Conservation (phyloP, 2,797 vertebrate species). For the Eupleurogrammus muticus region DNA sequence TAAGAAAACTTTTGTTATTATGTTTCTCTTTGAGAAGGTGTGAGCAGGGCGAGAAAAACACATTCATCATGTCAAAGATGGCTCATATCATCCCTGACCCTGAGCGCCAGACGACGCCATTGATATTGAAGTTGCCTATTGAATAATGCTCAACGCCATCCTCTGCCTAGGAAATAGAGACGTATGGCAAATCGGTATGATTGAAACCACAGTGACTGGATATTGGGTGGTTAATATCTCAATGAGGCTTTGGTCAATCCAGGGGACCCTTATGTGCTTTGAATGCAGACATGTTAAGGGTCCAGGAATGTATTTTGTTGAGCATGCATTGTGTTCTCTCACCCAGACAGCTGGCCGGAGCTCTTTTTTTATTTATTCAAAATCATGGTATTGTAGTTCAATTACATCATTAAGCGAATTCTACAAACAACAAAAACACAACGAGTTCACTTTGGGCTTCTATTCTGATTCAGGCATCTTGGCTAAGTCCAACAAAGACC, state of each 20-base stretch:
- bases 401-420: conserved; percentile 2
- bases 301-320: conserved; percentile 19
- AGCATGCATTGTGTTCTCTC: conserved; percentile 10
- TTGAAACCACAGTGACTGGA: conserved; percentile 27
- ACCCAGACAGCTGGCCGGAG: conserved; percentile 1
- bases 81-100: conserved; percentile 80
- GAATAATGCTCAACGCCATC: conserved; percentile 73
- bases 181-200: conserved; percentile 55
- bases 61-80: conserved; percentile 79
- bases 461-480: neutral
- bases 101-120: conserved; percentile 64
- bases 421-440: neutral
- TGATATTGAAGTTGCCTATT: conserved; percentile 73
- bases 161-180: conserved; percentile 72
- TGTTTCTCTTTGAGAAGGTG: conserved; percentile 76
- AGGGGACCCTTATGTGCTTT: conserved; percentile 5
- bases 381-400: conserved; percentile 8
- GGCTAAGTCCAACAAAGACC: neutral
- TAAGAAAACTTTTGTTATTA: conserved; percentile 80
- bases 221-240: conserved; percentile 35
- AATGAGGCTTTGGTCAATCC: conserved; percentile 19
- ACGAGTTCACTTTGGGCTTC: neutral
- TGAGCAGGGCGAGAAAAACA: conserved; percentile 77
- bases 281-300: conserved; percentile 23
- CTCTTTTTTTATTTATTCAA: conserved; percentile 19